Evolutionary conservation across 2,113 vertebrate genomes (phyloP).

Genomic region (Rhipidura dahli): DNA sequence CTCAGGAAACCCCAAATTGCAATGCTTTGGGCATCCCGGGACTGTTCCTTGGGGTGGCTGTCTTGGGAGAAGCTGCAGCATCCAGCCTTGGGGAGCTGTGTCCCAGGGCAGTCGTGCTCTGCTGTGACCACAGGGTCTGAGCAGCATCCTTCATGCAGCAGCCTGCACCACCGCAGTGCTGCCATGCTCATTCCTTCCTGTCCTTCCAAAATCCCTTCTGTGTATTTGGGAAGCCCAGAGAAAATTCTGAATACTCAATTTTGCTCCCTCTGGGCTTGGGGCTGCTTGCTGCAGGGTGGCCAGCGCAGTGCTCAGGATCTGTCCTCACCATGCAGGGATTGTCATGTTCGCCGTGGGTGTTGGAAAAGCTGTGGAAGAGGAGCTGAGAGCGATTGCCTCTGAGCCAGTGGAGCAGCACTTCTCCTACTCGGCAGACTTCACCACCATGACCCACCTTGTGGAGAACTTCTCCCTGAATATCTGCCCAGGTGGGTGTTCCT

Average conservation of each 20-base stretch:
- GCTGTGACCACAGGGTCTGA: not conserved
- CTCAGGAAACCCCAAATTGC: not conserved
- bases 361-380: constrained; percentile 93
- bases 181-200: fast-evolving
- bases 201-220: not conserved
- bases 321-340: constrained; percentile 75
- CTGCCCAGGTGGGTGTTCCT: constrained; percentile 82
- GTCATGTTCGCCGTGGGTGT: constrained; percentile 96
- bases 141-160: not conserved
- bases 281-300: fast-evolving
- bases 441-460: constrained; percentile 87
- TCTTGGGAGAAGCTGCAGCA: not conserved
- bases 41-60: not conserved
- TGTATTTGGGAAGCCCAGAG: not conserved
- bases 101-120: fast-evolving
- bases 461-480: constrained; percentile 94
- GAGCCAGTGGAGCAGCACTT: constrained; percentile 91
- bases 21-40: not conserved
- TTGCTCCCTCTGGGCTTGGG: not conserved
- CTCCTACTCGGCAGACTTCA: constrained; percentile 91
- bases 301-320: not conserved
- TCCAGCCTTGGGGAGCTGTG: not conserved
- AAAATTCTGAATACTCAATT: not conserved
- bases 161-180: fast-evolving
- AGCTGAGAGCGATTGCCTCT: constrained; percentile 90